These are phyloP conservation scores for Boleophthalmus pectinirostris DNA, from an alignment of 2,113 vertebrate genomes.

Conservation along the genomic window DNA sequence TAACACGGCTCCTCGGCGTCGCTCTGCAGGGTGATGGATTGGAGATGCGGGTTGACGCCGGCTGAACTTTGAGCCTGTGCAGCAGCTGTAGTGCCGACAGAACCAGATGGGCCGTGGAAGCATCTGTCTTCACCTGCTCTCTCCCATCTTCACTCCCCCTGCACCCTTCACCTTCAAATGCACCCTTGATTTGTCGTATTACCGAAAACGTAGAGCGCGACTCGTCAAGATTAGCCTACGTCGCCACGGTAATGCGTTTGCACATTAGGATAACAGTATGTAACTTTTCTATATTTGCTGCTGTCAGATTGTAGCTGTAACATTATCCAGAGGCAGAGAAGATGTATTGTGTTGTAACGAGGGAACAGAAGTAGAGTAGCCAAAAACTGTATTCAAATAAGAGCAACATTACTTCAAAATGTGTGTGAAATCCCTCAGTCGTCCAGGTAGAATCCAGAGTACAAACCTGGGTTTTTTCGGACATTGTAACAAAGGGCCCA, in stretches of 20 bases:
- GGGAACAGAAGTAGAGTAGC: too few species aligned
- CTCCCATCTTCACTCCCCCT: not conserved
- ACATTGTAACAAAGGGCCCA: too few species aligned
- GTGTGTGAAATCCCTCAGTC: too few species aligned
- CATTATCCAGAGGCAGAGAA: not conserved
- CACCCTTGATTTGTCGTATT: constrained; percentile 30
- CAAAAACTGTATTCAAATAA: too few species aligned
- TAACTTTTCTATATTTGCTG: constrained; percentile 1
- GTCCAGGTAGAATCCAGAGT: too few species aligned
- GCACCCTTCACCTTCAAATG: constrained; percentile 30
- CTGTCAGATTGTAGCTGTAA: not conserved
- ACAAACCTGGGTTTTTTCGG: too few species aligned
- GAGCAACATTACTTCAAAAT: too few species aligned
- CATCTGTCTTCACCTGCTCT: constrained; percentile 46
- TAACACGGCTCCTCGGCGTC: not conserved
- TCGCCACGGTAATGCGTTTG: not conserved
- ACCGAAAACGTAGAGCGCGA: not conserved
- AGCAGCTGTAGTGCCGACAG: constrained; percentile 28
- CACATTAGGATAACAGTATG: not conserved
- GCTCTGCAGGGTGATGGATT: not conserved
- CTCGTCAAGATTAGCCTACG: not conserved
- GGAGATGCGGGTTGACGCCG: not conserved
- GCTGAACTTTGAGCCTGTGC: not conserved
- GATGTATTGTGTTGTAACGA: too few species aligned
- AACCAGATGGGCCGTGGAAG: constrained; percentile 47